Conservation (phyloP, 2,113 vertebrate genomes). For the Tychaedon coryphoeus region DNA sequence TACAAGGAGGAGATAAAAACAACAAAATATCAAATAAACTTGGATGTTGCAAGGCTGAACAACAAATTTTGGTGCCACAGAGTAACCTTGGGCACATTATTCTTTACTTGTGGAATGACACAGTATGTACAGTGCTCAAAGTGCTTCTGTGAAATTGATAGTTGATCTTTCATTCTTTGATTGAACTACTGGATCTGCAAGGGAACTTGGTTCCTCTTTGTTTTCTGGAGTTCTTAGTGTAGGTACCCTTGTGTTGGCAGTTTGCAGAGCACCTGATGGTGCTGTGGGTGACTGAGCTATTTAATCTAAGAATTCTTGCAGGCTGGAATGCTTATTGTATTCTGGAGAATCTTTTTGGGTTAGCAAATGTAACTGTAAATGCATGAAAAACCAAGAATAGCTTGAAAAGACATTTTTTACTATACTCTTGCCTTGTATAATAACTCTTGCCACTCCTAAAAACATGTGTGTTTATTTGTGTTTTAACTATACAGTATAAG, state of each 20-base stretch:
- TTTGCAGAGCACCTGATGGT: background rate
- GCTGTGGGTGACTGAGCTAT: background rate
- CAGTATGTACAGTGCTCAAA: background rate
- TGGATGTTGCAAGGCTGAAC: background rate
- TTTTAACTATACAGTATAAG: conserved; percentile 82
- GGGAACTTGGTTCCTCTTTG: background rate
- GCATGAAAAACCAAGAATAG: background rate
- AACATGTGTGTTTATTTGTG: background rate
- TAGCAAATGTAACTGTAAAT: background rate
- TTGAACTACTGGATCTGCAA: background rate
- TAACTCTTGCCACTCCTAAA: background rate
- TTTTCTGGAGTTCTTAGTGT: background rate
- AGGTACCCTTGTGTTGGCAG: background rate
- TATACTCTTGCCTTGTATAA: background rate
- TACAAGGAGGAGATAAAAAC: background rate
- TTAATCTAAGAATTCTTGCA: background rate
- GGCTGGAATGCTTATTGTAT: background rate
- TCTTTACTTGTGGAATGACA: background rate
- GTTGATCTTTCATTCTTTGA: background rate
- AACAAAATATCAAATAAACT: background rate
- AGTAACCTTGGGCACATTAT: background rate
- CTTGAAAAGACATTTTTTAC: background rate
- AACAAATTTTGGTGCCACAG: background rate
- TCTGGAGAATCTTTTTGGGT: background rate
- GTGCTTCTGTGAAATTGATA: background rate